Conservation (phyloP, 2,797 vertebrate genomes). For the Bucorvus abyssinicus region DNA sequence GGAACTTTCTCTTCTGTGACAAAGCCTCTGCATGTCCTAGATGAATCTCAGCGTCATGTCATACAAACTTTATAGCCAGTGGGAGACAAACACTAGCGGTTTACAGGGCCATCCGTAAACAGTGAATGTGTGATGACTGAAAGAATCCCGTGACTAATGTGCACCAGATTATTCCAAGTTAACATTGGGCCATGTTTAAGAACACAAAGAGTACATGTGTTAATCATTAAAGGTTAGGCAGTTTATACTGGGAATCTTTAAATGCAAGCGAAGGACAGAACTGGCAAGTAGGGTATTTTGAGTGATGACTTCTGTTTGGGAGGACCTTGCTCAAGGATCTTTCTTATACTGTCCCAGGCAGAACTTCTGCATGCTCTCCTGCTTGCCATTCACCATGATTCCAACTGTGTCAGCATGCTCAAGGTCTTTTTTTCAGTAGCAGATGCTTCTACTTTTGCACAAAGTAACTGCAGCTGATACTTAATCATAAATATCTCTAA, state of each 20-base stretch:
- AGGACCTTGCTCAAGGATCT: not conserved
- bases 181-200: not conserved
- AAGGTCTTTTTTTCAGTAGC: not conserved
- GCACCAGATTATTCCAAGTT: not conserved
- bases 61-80: not conserved
- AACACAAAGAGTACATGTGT: not conserved
- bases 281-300: not conserved
- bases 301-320: not conserved
- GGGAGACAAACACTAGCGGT: not conserved
- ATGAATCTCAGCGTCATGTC: not conserved
- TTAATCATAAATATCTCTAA: conserved; percentile 26
- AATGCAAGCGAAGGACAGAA: not conserved
- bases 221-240: not conserved
- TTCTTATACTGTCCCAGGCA: not conserved
- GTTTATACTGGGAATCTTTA: not conserved
- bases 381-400: not conserved
- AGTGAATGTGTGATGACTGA: not conserved
- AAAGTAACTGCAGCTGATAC: conserved; percentile 52
- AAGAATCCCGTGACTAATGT: not conserved
- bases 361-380: not conserved
- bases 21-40: not conserved
- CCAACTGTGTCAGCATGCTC: not conserved
- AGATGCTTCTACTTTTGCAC: conserved; percentile 18
- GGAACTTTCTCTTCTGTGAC: not conserved
- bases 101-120: not conserved